phyloP scores from a whole-genome alignment of 2,797 vertebrate species.

The Sebastes elongatus region DNA sequence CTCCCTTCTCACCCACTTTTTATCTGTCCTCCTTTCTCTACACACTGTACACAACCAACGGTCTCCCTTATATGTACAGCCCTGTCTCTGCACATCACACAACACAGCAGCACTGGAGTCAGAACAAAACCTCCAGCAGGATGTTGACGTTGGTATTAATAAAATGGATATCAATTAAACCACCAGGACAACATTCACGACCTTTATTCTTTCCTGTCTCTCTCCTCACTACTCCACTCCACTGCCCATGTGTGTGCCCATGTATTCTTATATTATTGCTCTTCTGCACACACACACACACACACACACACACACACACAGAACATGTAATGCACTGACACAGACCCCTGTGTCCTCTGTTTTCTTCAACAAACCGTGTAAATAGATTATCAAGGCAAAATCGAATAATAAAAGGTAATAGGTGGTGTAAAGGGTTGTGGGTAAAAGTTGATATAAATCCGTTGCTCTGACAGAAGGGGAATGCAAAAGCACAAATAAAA shows the following conservation, averaged over 20 bases:
- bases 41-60: neutral
- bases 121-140: neutral
- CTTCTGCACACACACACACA: neutral
- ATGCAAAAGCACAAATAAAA: neutral
- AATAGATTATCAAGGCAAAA: constrained; percentile 13
- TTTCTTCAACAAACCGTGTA: constrained; percentile 14
- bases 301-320: neutral
- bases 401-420: constrained; percentile 18
- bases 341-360: neutral
- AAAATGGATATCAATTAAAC: neutral
- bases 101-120: neutral
- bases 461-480: neutral
- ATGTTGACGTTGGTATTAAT: neutral
- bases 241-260: neutral
- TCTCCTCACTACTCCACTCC: constrained; percentile 1
- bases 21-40: constrained; percentile 29
- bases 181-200: neutral
- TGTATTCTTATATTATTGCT: neutral
- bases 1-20: constrained; percentile 25
- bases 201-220: neutral
- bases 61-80: neutral
- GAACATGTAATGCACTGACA: neutral
- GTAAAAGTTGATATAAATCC: neutral
- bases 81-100: neutral
- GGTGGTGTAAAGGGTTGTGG: neutral